Evolutionary conservation across 2,888 invertebrate species (phyloP).

Genomic region (Drosophila hamatofila): DNA sequence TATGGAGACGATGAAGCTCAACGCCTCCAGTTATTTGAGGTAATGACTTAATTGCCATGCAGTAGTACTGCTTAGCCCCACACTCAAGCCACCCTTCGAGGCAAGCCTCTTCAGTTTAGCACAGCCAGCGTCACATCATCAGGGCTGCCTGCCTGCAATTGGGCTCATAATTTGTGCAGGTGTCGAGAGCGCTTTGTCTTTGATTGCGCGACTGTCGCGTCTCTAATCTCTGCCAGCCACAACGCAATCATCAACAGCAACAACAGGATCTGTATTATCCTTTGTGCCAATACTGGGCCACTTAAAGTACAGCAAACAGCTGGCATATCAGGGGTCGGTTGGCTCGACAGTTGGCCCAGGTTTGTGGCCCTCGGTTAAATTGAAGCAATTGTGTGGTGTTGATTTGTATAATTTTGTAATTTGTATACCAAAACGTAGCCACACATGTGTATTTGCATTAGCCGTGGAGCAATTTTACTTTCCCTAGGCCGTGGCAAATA

Average conservation of each 20-base stretch:
- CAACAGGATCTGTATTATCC: slow-evolving; percentile 26
- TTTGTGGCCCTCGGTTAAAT: slow-evolving; percentile 61
- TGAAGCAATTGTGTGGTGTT: slow-evolving; percentile 81
- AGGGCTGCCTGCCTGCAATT: slow-evolving; percentile 44
- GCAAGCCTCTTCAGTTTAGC: slow-evolving; percentile 3
- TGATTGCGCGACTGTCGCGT: slow-evolving; percentile 69
- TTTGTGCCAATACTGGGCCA: slow-evolving; percentile 51
- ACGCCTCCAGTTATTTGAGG: slow-evolving; percentile 69
- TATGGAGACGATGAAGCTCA: slow-evolving; percentile 31
- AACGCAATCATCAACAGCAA: slow-evolving; percentile 46
- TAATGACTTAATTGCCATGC: slow-evolving; percentile 79
- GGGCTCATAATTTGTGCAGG: slow-evolving; percentile 77
- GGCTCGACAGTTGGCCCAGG: background rate
- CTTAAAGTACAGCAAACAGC: slow-evolving; percentile 50
- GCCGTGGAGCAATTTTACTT: slow-evolving; percentile 61
- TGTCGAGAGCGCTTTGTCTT: slow-evolving; percentile 77
- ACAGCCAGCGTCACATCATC: slow-evolving; percentile 16
- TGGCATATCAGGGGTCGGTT: slow-evolving; percentile 21
- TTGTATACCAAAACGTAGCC: slow-evolving; percentile 80
- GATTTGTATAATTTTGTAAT: slow-evolving; percentile 81
- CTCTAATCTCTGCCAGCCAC: slow-evolving; percentile 77
- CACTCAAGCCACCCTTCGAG: slow-evolving; percentile 1
- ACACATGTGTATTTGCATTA: slow-evolving; percentile 64
- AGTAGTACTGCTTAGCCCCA: slow-evolving; percentile 26
- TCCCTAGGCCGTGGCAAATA: slow-evolving; percentile 27